Percentiles rank a stretch among this genome's conserved stretches.
phyloP scores from a whole-genome alignment of 2,888 invertebrate species.

The Limenitis camilla region DNA sequence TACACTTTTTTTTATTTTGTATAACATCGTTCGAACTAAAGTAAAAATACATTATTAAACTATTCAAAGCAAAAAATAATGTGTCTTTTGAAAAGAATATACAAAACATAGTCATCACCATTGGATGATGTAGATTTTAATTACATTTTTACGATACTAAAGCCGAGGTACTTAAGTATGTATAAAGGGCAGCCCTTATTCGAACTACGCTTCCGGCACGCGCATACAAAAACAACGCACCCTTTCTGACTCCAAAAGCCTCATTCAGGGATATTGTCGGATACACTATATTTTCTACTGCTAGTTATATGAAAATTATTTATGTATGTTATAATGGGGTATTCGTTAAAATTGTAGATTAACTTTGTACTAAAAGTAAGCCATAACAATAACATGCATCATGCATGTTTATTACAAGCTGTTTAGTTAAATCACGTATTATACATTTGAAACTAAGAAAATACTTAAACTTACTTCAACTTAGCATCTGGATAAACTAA shows the following conservation, averaged over 20 bases:
- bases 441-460: too few relatives aligned
- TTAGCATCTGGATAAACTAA: too few relatives aligned
- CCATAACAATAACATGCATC: not conserved
- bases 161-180: constrained; percentile 56
- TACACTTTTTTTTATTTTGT: too few relatives aligned
- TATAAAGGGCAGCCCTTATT: constrained; percentile 56
- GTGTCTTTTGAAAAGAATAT: constrained; percentile 1
- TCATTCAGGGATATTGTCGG: constrained; percentile 33
- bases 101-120: constrained; percentile 22
- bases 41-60: not conserved
- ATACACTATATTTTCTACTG: constrained; percentile 27
- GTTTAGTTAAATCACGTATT: too few relatives aligned
- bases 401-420: too few relatives aligned
- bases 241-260: constrained; percentile 46
- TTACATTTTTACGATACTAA: constrained; percentile 69
- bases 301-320: constrained; percentile 26
- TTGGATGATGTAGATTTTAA: constrained; percentile 63
- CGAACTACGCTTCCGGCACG: constrained; percentile 51
- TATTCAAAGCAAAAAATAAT: not conserved
- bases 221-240: constrained; percentile 56
- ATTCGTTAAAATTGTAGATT: constrained; percentile 15
- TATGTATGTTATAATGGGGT: constrained; percentile 14
- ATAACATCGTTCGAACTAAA: too few relatives aligned
- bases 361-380: not conserved
- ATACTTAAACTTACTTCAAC: too few relatives aligned